Evolutionary conservation across 2,113 vertebrate genomes (phyloP).

Genomic region (Malurus alboscapulatus): DNA sequence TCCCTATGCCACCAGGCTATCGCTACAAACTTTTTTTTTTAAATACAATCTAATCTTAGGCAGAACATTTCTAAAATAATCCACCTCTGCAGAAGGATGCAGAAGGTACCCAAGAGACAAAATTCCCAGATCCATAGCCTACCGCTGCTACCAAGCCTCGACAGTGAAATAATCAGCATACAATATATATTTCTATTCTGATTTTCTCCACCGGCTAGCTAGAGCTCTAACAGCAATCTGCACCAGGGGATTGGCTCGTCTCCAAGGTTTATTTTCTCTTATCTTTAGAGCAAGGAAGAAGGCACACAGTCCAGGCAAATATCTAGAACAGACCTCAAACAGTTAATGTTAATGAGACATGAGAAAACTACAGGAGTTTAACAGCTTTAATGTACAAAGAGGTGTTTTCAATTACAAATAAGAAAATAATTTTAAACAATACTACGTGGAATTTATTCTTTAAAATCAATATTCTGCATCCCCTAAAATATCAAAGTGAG

Average conservation of each 20-base stretch:
- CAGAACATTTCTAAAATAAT: conserved; percentile 50
- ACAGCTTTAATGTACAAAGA: conserved; percentile 73
- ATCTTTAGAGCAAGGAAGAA: conserved; percentile 65
- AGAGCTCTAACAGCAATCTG: conserved; percentile 55
- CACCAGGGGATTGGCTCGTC: conserved; percentile 44
- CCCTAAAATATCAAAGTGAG: conserved; percentile 76
- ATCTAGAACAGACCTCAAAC: conserved; percentile 70
- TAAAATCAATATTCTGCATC: conserved; percentile 64
- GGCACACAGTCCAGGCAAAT: conserved; percentile 43
- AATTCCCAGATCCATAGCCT: conserved; percentile 8
- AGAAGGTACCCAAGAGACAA: conserved; percentile 22
- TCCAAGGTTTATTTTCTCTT: conserved; percentile 76
- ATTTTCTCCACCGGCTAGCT: conserved; percentile 50
- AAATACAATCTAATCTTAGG: conserved; percentile 6
- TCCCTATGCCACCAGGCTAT: background rate
- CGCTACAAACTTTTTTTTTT: background rate
- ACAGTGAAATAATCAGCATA: conserved; percentile 52
- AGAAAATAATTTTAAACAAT: conserved; percentile 75
- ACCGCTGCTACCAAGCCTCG: conserved; percentile 15
- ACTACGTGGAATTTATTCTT: conserved; percentile 46
- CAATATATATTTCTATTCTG: conserved; percentile 52
- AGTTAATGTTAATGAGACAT: conserved; percentile 76
- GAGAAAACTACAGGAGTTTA: conserved; percentile 67
- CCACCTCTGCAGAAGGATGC: conserved; percentile 30
- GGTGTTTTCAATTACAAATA: conserved; percentile 86